A percentile compares a stretch with the other conserved stretches of the same genome.
These are phyloP conservation scores for Elymnias hypermnestra DNA, from an alignment of 1,140 invertebrate species.

Conservation along the genomic window DNA sequence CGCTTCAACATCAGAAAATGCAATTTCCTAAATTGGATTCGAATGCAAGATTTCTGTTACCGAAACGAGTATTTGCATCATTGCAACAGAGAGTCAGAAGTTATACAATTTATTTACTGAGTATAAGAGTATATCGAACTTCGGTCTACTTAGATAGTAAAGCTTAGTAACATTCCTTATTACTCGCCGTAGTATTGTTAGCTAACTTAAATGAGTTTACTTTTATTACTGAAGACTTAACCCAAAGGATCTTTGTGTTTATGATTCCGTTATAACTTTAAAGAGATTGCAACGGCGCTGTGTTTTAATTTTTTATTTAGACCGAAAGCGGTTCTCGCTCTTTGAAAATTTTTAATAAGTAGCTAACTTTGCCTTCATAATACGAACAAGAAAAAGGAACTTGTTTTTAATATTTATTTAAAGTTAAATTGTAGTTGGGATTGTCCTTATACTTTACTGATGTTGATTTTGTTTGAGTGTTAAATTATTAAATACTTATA, in stretches of 20 bases:
- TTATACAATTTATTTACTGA: too few species aligned
- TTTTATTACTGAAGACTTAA: slow-evolving; percentile 56
- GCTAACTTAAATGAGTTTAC: slow-evolving; percentile 61
- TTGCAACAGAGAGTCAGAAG: too few species aligned
- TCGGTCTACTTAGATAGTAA: slow-evolving; percentile 19
- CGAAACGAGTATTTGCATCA: too few species aligned
- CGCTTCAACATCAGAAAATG: too few species aligned
- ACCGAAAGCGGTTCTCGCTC: slow-evolving; percentile 17
- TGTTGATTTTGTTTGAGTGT: too few species aligned
- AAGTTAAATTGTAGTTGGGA: slow-evolving; percentile 1
- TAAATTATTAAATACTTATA: too few species aligned
- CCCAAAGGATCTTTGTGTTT: slow-evolving; percentile 59
- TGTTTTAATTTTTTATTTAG: slow-evolving; percentile 39
- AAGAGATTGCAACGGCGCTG: slow-evolving; percentile 40
- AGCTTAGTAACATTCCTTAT: slow-evolving; percentile 22
- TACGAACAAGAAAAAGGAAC: slow-evolving; percentile 13
- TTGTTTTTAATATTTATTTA: slow-evolving; percentile 13
- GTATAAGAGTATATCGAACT: slow-evolving; percentile 21
- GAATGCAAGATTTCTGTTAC: too few species aligned
- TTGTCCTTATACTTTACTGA: too few species aligned
- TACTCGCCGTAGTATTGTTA: slow-evolving; percentile 42
- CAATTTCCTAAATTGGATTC: too few species aligned
- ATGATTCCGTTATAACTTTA: slow-evolving; percentile 62
- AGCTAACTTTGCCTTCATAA: slow-evolving; percentile 18
- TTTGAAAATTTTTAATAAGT: slow-evolving; percentile 20